phyloP scores from a whole-genome alignment of 1,140 invertebrate genomes.

The Oryctes rhinoceros region DNA sequence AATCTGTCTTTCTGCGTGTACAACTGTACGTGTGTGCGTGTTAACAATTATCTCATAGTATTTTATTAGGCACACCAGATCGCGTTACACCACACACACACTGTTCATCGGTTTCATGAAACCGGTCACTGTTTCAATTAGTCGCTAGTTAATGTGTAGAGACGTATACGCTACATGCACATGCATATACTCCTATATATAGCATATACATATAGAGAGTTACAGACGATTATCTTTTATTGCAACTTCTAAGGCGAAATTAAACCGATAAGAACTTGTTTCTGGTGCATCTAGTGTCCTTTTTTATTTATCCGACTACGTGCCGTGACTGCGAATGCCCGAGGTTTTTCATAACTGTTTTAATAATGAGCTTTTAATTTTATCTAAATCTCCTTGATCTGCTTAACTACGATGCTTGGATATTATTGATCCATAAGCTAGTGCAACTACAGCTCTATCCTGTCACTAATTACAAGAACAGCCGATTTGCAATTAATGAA shows the following conservation, averaged over 20 bases:
- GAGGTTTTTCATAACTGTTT: neutral
- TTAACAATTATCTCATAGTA: conserved; percentile 11
- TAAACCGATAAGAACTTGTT: conserved; percentile 3
- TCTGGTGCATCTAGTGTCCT: neutral
- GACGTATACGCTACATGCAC: neutral
- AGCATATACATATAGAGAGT: neutral
- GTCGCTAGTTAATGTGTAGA: neutral
- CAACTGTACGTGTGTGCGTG: neutral
- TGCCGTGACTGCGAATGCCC: neutral
- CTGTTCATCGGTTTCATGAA: neutral
- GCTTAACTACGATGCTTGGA: neutral
- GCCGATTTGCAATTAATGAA: too few relatives aligned
- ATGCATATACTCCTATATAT: neutral
- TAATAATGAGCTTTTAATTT: neutral
- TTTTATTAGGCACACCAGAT: conserved; percentile 6
- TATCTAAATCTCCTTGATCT: conserved; percentile 1
- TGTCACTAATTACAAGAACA: too few relatives aligned
- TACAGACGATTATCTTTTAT: conserved; percentile 12
- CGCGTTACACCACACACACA: conserved; percentile 7
- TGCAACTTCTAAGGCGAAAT: conserved; percentile 21
- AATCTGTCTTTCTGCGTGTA: neutral
- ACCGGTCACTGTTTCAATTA: conserved; percentile 21
- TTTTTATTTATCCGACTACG: neutral
- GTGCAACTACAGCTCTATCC: too few relatives aligned
- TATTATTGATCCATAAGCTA: too few relatives aligned